A percentile compares a stretch with the other conserved stretches of the same genome.
Evolutionary conservation across 2,797 vertebrate species (phyloP).

Genomic region (Muscicapa striata): DNA sequence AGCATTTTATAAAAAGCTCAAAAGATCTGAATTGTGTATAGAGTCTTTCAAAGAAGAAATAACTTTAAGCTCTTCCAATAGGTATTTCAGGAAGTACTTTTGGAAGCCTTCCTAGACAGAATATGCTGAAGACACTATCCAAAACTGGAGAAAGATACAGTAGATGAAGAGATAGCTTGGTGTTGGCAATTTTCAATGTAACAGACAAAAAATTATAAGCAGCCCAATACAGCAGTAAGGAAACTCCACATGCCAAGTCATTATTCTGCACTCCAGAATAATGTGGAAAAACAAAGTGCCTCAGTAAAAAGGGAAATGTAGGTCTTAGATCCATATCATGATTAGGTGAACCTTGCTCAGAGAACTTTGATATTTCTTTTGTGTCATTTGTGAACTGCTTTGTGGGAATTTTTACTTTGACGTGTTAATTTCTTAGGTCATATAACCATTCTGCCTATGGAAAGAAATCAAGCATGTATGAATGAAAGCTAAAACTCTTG

Average conservation of each 20-base stretch:
- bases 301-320: neutral
- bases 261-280: neutral
- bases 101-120: neutral
- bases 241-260: neutral
- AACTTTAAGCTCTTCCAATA: conserved; percentile 6
- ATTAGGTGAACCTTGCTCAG: neutral
- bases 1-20: conserved; percentile 29
- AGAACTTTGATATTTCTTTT: neutral
- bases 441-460: neutral
- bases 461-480: neutral
- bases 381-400: neutral
- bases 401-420: neutral
- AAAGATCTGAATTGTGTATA: neutral
- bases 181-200: neutral
- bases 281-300: neutral
- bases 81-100: conserved; percentile 5
- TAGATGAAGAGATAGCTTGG: neutral
- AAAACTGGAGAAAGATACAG: neutral
- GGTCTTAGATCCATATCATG: neutral
- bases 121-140: conserved; percentile 13
- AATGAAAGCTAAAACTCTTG: neutral
- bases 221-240: neutral
- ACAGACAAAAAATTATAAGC: neutral
- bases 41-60: conserved; percentile 58
- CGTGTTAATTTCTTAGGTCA: neutral